phyloP scores from a whole-genome alignment of 2,797 vertebrate genomes.

The Helostoma temminkii region DNA sequence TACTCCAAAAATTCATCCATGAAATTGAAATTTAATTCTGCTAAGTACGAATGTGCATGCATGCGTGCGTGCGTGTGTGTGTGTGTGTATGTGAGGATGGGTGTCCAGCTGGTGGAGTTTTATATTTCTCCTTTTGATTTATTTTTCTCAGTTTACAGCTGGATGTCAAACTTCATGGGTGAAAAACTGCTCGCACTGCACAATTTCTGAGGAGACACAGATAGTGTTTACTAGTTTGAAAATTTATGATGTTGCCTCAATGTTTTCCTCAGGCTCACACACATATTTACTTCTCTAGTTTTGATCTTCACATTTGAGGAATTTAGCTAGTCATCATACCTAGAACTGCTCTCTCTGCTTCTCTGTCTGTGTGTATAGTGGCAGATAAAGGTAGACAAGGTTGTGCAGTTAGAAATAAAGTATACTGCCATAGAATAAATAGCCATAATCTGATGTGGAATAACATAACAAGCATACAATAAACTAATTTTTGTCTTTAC shows the following conservation, averaged over 20 bases:
- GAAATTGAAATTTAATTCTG: slow-evolving; percentile 64
- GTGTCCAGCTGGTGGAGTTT: slow-evolving; percentile 65
- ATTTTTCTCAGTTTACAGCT: slow-evolving; percentile 64
- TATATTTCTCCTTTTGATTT: slow-evolving; percentile 64
- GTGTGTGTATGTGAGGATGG: slow-evolving; percentile 30
- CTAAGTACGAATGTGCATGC: slow-evolving; percentile 24
- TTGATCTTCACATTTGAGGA: background rate
- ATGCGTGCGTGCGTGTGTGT: slow-evolving; percentile 18
- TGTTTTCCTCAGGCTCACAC: slow-evolving; percentile 13
- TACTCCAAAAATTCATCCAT: slow-evolving; percentile 51
- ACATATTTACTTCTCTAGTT: background rate
- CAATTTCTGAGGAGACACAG: slow-evolving; percentile 60
- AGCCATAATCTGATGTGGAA: background rate
- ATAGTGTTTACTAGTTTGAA: slow-evolving; percentile 60
- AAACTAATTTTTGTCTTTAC: background rate
- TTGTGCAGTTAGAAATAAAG: background rate
- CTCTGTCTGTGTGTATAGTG: background rate
- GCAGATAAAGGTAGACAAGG: background rate
- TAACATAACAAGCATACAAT: background rate
- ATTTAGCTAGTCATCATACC: slow-evolving; percentile 17
- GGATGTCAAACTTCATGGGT: slow-evolving; percentile 67
- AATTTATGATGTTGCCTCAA: slow-evolving; percentile 50
- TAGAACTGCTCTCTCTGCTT: background rate
- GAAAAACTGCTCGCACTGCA: slow-evolving; percentile 59
- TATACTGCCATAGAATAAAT: background rate